Evolutionary conservation across 2,797 vertebrate species (phyloP).

Genomic region (Mormyrops attenuatus): DNA sequence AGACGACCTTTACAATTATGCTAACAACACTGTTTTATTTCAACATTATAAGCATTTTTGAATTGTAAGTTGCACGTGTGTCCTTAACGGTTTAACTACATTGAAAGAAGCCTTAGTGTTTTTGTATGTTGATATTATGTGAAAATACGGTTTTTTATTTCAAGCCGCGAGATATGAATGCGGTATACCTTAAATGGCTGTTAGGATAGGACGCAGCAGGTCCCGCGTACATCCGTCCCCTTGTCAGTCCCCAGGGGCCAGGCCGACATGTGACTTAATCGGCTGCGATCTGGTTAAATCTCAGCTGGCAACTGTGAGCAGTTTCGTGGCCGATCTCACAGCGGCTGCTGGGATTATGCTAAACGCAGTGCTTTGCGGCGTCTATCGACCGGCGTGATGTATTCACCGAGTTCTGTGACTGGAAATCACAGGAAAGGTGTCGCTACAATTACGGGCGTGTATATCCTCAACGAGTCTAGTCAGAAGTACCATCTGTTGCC

Average conservation of each 20-base stretch:
- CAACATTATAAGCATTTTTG: not conserved
- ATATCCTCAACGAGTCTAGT: not conserved
- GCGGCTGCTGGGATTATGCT: conserved; percentile 95
- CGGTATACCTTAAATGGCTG: conserved; percentile 17
- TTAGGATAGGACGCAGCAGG: conserved; percentile 50
- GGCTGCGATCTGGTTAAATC: conserved; percentile 94
- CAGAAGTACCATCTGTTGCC: conserved; percentile 10
- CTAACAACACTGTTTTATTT: not conserved
- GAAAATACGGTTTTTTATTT: not conserved
- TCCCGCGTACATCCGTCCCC: conserved; percentile 44
- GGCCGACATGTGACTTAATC: conserved; percentile 51
- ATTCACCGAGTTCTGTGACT: conserved; percentile 48
- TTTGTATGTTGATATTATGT: not conserved
- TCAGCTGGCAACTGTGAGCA: conserved; percentile 99
- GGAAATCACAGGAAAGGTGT: conserved; percentile 63
- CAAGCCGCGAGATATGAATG: not conserved
- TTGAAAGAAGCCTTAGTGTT: not conserved
- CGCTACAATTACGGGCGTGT: conserved; percentile 55
- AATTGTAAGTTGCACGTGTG: not conserved
- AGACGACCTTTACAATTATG: not conserved
- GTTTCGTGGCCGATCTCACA: conserved; percentile 80
- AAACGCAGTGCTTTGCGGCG: conserved; percentile 72
- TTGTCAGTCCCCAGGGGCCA: conserved; percentile 39
- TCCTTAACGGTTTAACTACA: not conserved
- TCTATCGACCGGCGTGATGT: conserved; percentile 59